A percentile compares a stretch with the other conserved stretches of the same genome.
Evolutionary conservation across 2,888 invertebrate species (phyloP).

Genomic region (Celastrina argiolus): DNA sequence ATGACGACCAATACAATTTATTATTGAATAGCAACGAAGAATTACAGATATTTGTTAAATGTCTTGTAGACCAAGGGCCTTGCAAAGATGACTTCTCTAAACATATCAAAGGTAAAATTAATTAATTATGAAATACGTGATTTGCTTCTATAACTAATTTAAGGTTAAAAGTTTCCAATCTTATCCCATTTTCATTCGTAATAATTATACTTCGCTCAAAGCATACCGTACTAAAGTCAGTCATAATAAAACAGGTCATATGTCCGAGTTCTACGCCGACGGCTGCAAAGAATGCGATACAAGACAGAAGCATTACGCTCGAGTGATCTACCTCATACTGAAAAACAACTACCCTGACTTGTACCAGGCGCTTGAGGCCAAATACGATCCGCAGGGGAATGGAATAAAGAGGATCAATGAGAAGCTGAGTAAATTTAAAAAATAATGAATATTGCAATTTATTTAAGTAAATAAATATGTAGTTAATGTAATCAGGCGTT

Average conservation of each 20-base stretch:
- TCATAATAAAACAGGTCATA: background rate
- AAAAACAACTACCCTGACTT: background rate
- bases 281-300: background rate
- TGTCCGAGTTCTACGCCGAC: background rate
- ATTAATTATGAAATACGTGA: too few relatives aligned
- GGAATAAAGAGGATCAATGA: background rate
- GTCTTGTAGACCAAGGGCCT: background rate
- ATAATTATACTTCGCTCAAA: too few relatives aligned
- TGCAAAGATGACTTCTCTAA: constrained; percentile 1
- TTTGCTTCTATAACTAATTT: too few relatives aligned
- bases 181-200: too few relatives aligned
- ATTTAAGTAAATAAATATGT: too few relatives aligned
- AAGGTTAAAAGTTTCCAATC: too few relatives aligned
- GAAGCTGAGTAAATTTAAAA: background rate
- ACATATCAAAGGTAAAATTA: background rate
- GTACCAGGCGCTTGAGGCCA: background rate
- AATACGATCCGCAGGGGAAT: background rate
- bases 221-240: too few relatives aligned
- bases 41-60: background rate
- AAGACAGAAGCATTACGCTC: background rate
- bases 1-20: background rate
- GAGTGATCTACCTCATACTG: background rate
- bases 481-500: too few relatives aligned
- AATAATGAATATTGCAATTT: background rate
- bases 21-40: background rate